Evolutionary conservation across 2,888 invertebrate genomes (phyloP), one percentile per base, ranked within the genome.

Genomic region (Drosophila trichaetosa): DNA sequence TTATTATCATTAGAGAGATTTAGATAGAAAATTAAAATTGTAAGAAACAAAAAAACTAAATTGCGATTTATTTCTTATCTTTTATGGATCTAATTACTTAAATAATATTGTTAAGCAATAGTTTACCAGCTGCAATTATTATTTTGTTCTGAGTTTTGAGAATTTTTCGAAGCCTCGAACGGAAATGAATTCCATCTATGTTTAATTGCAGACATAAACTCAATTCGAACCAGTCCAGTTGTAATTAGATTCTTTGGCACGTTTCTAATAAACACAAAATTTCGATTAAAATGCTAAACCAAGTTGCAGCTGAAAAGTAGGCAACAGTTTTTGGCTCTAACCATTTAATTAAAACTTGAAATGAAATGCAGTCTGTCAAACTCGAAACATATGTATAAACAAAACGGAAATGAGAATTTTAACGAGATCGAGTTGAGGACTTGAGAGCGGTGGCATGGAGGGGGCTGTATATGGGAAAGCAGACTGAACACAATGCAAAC

Each of bases 401-500:
- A 36, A 68, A 69, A 56, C 68, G 83, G 86, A 85, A 88, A 88
- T 83, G 80, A 76, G 80, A 73, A 75, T 78, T 80, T 86, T 77
- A 89, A 87, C 74, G 69, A 87, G 73, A 71, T 76, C 48, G 29
- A 51, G 38, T 18, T 18, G 56, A 49, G 18, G 27, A 13, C 21
- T 2, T 36, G 13, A 0, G 4, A 7, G 13, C 7, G 42, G 7
- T 21, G 16, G 13, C 8, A 11, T 21, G 40, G 5, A 8, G 24
- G 1, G 0, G 24, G 56, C 3, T 18, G 40, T 1, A 33, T 5
- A 1, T 38, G 46, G 6, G 33, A 8, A 13, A 49, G 27, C 65
- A 60, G 48, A 51, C 56, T 58, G 70, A 63, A 59, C 66, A 63
- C 64, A 73, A 69, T 72, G 62, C 69, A 71, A 79, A 72, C 74